These are phyloP conservation scores for Agonopterix subpropinquella DNA, from an alignment of 2,888 invertebrate species.

Conservation along the genomic window DNA sequence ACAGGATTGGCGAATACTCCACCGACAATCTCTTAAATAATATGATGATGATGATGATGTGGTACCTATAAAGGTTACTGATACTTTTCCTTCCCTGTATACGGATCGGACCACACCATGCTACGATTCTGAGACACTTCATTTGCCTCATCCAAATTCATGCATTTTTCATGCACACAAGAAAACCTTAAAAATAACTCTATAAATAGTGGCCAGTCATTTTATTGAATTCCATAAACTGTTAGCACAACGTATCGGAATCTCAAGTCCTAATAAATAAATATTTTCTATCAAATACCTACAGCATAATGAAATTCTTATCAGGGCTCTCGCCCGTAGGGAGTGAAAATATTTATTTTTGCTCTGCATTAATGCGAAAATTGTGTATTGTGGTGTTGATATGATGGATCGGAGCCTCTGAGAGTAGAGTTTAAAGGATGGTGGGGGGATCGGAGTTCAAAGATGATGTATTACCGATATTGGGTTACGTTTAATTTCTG, in stretches of 20 bases:
- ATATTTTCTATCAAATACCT: constrained; percentile 15
- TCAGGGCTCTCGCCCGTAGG: constrained; percentile 18
- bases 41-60: no score
- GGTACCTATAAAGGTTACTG: no score
- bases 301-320: constrained; percentile 44
- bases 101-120: no score
- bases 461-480: constrained; percentile 41
- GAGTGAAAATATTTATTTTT: constrained; percentile 42
- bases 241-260: not conserved
- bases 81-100: no score
- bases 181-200: no score
- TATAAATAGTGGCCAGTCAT: no score
- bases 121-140: no score
- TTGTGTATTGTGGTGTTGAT: constrained; percentile 51
- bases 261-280: constrained; percentile 13
- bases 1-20: no score
- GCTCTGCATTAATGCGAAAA: constrained; percentile 50
- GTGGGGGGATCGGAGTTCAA: constrained; percentile 31
- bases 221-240: no score
- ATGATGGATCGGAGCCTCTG: constrained; percentile 45
- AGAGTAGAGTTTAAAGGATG: constrained; percentile 36
- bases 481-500: not conserved
- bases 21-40: no score
- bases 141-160: no score
- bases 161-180: no score